phyloP scores from a whole-genome alignment of 2,888 invertebrate genomes.

The Aspidiotus destructor region DNA sequence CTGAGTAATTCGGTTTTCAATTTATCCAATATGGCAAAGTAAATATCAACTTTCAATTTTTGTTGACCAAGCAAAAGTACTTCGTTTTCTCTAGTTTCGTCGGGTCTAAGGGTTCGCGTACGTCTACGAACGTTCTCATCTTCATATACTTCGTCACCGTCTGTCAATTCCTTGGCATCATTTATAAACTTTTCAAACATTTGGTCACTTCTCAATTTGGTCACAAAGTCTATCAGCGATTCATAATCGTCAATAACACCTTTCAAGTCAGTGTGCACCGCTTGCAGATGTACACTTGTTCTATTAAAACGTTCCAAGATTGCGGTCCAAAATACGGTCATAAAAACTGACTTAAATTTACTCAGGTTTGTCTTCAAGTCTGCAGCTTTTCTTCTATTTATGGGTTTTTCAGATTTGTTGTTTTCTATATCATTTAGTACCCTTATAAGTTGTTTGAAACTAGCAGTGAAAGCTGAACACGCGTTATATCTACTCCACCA shows the following conservation, averaged over 20 bases:
- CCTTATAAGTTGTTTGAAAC: neutral
- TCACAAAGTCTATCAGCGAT: neutral
- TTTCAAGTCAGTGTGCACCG: neutral
- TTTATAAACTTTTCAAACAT: slow-evolving; percentile 1
- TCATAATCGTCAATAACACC: neutral
- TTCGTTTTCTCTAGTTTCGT: slow-evolving; percentile 1
- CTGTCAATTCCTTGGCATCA: neutral
- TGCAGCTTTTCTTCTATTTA: neutral
- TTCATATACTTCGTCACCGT: neutral
- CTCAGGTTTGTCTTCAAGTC: neutral
- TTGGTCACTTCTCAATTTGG: neutral
- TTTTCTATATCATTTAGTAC: neutral
- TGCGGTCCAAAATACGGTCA: neutral
- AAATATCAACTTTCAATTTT: neutral
- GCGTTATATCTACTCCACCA: no score
- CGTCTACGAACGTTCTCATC: neutral
- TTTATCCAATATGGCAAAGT: neutral
- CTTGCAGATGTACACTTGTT: neutral
- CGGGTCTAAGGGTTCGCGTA: neutral
- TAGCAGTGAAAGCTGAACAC: no score
- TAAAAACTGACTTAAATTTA: neutral
- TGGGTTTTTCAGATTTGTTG: neutral
- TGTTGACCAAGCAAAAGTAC: neutral
- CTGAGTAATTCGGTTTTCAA: neutral
- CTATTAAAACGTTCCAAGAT: neutral